Evolutionary conservation across 2,797 vertebrate genomes (phyloP).

Genomic region (Limnodromus scolopaceus): DNA sequence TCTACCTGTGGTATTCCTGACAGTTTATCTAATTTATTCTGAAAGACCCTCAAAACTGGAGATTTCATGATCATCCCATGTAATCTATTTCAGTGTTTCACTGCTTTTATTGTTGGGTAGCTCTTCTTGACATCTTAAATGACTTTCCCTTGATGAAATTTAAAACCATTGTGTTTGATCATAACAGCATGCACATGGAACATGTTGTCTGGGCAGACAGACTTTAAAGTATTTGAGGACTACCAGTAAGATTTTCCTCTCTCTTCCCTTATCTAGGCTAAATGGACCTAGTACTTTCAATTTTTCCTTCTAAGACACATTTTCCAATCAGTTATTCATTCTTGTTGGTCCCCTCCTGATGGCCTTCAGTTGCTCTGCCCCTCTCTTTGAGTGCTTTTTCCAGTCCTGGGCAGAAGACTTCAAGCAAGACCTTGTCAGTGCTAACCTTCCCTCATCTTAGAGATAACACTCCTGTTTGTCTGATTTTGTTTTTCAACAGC

Average conservation of each 20-base stretch:
- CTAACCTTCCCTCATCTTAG: neutral
- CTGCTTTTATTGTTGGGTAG: neutral
- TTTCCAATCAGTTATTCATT: neutral
- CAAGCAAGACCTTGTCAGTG: neutral
- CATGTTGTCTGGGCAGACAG: neutral
- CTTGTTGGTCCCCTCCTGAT: neutral
- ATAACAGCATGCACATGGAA: neutral
- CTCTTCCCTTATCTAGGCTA: neutral
- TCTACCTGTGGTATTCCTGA: neutral
- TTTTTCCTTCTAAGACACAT: neutral
- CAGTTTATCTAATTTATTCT: neutral
- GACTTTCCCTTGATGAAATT: neutral
- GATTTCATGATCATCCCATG: neutral
- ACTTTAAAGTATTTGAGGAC: neutral
- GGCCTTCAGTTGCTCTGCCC: neutral
- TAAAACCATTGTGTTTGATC: neutral
- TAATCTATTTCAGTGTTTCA: neutral
- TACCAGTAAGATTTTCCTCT: neutral
- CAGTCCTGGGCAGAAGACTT: neutral
- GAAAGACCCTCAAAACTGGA: neutral
- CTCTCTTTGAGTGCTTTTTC: neutral
- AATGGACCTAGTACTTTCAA: neutral
- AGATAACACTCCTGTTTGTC: neutral
- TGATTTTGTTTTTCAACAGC: neutral
- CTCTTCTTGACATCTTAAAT: neutral